Percentiles rank a stretch among this genome's conserved stretches.
Conservation (phyloP, 2,888 invertebrate species). For the Apamea sordens region DNA sequence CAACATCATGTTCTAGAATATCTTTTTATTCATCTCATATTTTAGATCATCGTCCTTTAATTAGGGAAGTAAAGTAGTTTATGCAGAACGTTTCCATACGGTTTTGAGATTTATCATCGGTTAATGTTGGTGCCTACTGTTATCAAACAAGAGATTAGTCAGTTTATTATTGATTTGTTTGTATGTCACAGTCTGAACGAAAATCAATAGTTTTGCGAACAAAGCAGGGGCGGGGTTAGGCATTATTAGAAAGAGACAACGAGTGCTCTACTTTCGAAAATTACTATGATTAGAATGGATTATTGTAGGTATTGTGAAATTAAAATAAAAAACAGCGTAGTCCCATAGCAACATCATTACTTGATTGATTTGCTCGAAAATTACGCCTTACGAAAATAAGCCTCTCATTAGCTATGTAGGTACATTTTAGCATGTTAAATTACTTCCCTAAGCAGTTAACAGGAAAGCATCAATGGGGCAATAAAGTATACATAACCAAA, state of each 20-base stretch:
- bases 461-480: not conserved
- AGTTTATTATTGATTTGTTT: conserved; percentile 64
- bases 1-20: not conserved
- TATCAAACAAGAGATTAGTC: conserved; percentile 54
- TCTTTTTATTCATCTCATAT: not conserved
- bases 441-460: not conserved
- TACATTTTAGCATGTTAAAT: not conserved
- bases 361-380: not conserved
- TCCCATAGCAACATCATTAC: not conserved
- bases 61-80: not conserved
- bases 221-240: conserved; percentile 57
- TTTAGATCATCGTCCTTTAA: not conserved
- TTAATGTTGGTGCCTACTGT: conserved; percentile 14
- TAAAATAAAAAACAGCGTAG: not conserved
- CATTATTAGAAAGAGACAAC: conserved; percentile 61
- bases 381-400: not conserved
- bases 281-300: conserved; percentile 9
- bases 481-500: not conserved
- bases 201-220: conserved; percentile 69
- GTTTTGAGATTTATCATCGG: not conserved
- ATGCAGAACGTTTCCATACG: not conserved
- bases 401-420: not conserved
- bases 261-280: conserved; percentile 37
- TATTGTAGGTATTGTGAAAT: not conserved
- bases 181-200: conserved; percentile 55